phyloP scores from a whole-genome alignment of 1,140 invertebrate species.

The Penaeus japonicus region DNA sequence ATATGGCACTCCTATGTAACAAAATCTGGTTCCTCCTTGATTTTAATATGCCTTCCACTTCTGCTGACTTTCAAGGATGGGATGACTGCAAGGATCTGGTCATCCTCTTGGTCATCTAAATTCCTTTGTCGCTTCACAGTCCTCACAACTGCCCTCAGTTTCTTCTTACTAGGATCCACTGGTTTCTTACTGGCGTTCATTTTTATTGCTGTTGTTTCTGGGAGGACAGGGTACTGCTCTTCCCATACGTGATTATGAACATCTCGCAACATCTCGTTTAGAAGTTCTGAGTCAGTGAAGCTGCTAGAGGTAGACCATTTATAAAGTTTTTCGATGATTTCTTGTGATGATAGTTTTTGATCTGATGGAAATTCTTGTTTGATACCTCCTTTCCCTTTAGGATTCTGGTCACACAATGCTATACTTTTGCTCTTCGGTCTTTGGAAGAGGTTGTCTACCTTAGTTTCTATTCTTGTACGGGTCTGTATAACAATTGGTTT shows the following conservation, averaged over 20 bases:
- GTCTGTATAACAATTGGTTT: constrained; percentile 27
- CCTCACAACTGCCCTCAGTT: constrained; percentile 14
- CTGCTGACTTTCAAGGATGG: constrained; percentile 11
- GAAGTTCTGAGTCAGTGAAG: constrained; percentile 14
- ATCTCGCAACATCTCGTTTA: background rate
- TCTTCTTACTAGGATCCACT: background rate
- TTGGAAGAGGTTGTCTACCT: too few species aligned
- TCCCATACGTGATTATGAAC: background rate
- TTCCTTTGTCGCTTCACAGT: background rate
- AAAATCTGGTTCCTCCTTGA: constrained; percentile 26
- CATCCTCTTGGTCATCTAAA: background rate
- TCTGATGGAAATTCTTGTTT: background rate
- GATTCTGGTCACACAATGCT: background rate
- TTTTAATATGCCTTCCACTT: constrained; percentile 25
- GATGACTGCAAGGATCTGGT: background rate
- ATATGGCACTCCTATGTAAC: background rate
- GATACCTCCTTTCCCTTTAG: background rate
- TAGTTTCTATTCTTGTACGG: background rate
- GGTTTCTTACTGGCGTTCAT: background rate
- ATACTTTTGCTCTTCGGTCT: background rate
- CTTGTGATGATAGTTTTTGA: background rate
- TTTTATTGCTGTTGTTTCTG: background rate
- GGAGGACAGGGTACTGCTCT: background rate
- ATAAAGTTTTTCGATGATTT: constrained; percentile 20
- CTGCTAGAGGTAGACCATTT: constrained; percentile 20